Evolutionary conservation across 92 coral and sea anemone species (phyloP).

Genomic region (Phenganax marumi): DNA sequence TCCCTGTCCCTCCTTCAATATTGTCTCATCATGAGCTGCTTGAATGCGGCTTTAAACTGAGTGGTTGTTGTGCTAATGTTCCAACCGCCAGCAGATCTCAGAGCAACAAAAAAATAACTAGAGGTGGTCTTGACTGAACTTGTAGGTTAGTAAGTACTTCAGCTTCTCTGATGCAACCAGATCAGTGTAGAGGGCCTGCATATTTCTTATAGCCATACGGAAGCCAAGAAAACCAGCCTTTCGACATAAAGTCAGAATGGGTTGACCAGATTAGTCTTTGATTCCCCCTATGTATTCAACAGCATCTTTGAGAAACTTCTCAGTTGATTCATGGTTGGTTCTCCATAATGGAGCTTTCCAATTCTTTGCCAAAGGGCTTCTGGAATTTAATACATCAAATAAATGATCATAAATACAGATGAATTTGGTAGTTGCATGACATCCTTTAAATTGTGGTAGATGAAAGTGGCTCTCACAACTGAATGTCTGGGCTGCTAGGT

Average conservation of each 20-base stretch:
- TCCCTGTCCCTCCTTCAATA: background rate
- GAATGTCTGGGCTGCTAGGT: conserved; percentile 19
- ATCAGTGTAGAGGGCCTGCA: background rate
- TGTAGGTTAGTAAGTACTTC: conserved; percentile 7
- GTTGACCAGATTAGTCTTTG: too few relatives aligned
- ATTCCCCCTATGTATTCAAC: too few relatives aligned
- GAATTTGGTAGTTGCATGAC: conserved; percentile 10
- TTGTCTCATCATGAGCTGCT: background rate
- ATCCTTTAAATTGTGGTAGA: conserved; percentile 4
- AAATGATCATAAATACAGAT: conserved; percentile 21
- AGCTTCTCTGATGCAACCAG: background rate
- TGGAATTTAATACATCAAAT: conserved; percentile 9
- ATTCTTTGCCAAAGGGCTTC: conserved; percentile 13
- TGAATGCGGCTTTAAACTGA: conserved; percentile 5
- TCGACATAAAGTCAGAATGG: too few relatives aligned
- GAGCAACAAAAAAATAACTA: background rate
- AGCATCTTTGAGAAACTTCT: background rate
- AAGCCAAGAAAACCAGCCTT: too few relatives aligned
- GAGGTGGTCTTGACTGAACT: conserved; percentile 9
- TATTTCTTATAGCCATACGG: background rate
- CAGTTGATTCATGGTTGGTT: background rate
- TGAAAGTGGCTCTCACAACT: background rate
- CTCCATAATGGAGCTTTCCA: conserved; percentile 15
- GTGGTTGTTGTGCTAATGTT: background rate
- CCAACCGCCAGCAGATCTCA: conserved; percentile 10